Evolutionary conservation across 1,140 invertebrate genomes (phyloP), one percentile per base, ranked within the genome.

Genomic region (Lepidurus arcticus): DNA sequence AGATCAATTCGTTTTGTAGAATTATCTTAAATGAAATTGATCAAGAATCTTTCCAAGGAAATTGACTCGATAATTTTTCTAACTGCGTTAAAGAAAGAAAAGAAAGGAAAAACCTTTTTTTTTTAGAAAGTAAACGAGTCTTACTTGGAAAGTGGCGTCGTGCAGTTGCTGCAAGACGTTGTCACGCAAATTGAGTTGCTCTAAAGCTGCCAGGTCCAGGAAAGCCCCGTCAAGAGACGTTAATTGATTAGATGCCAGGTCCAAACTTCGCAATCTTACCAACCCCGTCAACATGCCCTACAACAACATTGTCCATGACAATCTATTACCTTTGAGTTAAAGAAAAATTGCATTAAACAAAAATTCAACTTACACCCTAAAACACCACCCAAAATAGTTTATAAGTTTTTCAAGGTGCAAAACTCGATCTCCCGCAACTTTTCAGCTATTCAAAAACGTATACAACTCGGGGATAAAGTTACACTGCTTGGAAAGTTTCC

Each of bases 101-200:
- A 65, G 0, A 0, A 21, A 13, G 10, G 8, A 74, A 77, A 13
- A 7, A 44, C 13, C 16, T 13, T 47, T 9, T 7, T 13, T 47
- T 9, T 7, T 24, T 53, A 7, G 44, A 77, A 43, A 44, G 73
- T 81, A 13, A 34, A 44, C 42, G 42, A 42, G 74, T 43, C 13
- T 78, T 78, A 78, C 78, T 74, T 78, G 74, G 81, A 93, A 92
- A 82, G 86, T 88, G 26, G 84, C 83, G 47, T 88, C 86, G 0
- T 86, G 86, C 5, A 92, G 81, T 4, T 85, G 81, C 78, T 88
- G 85, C 73, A 94, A 84, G 43, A 87, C 86, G 83, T 94, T 94
- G 44, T 88, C 87, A 78, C 90, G 89, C 73, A 94, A 85, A 82
- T 92, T 90, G 0, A 94, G 85, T 83, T 90, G 88, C 82, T 92